Evolutionary conservation across 2,888 invertebrate species (phyloP).

Genomic region (Trachelus tabidus): DNA sequence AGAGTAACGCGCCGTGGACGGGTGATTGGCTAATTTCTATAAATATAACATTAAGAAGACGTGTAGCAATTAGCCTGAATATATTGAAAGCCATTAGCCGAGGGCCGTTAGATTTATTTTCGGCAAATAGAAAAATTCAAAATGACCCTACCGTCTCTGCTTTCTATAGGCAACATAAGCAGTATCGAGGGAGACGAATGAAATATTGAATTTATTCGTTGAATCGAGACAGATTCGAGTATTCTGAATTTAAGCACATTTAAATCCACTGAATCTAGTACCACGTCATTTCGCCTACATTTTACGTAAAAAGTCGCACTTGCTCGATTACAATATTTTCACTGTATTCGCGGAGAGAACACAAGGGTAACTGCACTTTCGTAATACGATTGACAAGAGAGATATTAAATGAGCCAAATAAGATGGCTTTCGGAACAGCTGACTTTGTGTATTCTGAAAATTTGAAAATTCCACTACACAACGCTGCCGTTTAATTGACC

Average conservation of each 20-base stretch:
- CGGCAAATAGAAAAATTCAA: neutral
- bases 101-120: neutral
- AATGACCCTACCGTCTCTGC: neutral
- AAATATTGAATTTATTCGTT: neutral
- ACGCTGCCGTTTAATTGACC: neutral
- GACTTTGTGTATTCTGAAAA: neutral
- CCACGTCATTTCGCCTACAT: neutral
- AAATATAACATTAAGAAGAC: neutral
- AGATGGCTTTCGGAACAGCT: neutral
- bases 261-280: neutral
- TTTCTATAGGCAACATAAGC: neutral
- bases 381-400: neutral
- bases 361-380: neutral
- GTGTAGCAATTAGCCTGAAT: neutral
- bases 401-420: neutral
- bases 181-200: neutral
- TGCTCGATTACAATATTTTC: neutral
- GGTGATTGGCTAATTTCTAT: neutral
- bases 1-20: neutral
- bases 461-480: neutral
- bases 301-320: neutral
- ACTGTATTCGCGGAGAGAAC: neutral
- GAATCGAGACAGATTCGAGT: neutral
- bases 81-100: neutral
- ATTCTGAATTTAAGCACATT: neutral